These are phyloP conservation scores for Oenanthe oenanthe DNA, from an alignment of 2,113 vertebrate species.

Conservation along the genomic window DNA sequence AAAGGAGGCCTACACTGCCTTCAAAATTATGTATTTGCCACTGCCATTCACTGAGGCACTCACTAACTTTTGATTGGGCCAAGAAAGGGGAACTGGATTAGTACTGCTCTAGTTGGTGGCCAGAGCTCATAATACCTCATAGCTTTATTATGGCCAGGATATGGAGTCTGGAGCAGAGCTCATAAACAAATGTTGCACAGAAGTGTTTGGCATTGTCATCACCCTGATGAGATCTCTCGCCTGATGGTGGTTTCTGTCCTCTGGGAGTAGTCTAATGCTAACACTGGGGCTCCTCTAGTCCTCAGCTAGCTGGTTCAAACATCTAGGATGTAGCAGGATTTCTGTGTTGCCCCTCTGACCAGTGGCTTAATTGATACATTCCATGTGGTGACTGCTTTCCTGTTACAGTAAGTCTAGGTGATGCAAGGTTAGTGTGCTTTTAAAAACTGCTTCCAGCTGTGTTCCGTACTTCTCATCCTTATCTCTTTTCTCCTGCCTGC, in stretches of 20 bases:
- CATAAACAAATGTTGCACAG: not conserved
- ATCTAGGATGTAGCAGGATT: not conserved
- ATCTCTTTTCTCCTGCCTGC: constrained; percentile 87
- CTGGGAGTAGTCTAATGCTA: not conserved
- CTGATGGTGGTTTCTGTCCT: not conserved
- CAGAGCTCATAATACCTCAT: not conserved
- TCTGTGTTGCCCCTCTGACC: not conserved
- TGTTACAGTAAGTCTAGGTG: not conserved
- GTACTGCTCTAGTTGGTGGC: not conserved
- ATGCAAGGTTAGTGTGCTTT: not conserved
- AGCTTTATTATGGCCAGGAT: not conserved
- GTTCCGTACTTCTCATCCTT: constrained; percentile 82
- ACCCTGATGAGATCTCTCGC: not conserved
- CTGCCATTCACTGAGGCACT: not conserved
- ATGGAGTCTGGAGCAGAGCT: not conserved
- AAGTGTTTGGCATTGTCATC: not conserved
- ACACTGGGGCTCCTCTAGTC: not conserved
- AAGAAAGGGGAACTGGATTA: not conserved
- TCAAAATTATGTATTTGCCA: not conserved
- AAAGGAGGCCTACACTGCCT: not conserved
- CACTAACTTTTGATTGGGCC: not conserved
- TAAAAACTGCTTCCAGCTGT: constrained; percentile 36
- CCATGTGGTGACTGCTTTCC: not conserved
- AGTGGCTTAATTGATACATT: not conserved
- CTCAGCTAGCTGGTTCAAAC: not conserved